phyloP scores from a whole-genome alignment of 2,888 invertebrate species.

The Acleris holmiana region DNA sequence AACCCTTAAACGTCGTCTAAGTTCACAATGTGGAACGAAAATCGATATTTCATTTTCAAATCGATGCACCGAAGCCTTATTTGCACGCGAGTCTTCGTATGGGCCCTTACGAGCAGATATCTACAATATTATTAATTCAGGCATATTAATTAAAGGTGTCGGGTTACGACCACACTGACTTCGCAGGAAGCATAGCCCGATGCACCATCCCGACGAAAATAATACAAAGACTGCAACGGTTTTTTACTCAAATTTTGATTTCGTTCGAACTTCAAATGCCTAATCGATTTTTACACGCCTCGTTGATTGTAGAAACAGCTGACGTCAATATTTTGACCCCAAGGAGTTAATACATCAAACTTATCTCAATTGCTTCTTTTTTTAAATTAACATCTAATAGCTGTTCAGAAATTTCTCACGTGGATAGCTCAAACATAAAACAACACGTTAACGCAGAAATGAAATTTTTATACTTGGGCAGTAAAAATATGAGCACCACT shows the following conservation, averaged over 20 bases:
- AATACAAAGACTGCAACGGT: conserved; percentile 68
- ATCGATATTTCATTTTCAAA: conserved; percentile 72
- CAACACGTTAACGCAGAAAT: conserved; percentile 39
- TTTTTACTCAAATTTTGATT: conserved; percentile 63
- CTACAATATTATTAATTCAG: conserved; percentile 82
- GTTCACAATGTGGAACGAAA: conserved; percentile 53
- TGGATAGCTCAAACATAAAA: conserved; percentile 35
- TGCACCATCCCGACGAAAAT: conserved; percentile 77
- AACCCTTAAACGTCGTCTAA: conserved; percentile 26
- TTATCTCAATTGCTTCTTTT: not conserved
- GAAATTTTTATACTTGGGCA: conserved; percentile 57
- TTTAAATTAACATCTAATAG: conserved; percentile 19
- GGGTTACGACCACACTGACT: conserved; percentile 80
- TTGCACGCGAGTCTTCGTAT: conserved; percentile 70
- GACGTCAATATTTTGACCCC: conserved; percentile 56
- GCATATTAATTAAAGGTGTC: conserved; percentile 81
- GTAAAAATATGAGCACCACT: conserved; percentile 57
- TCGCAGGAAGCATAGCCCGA: conserved; percentile 81
- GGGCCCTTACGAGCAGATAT: conserved; percentile 72
- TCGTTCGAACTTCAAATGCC: conserved; percentile 64
- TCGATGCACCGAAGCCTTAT: conserved; percentile 77
- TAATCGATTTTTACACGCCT: conserved; percentile 49
- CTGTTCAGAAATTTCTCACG: conserved; percentile 28
- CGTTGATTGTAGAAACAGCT: conserved; percentile 44
- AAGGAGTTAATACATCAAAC: conserved; percentile 22